These are phyloP conservation scores for Hapalemur alaotrensis DNA, from an alignment of 2,797 vertebrate species.

Conservation along the genomic window DNA sequence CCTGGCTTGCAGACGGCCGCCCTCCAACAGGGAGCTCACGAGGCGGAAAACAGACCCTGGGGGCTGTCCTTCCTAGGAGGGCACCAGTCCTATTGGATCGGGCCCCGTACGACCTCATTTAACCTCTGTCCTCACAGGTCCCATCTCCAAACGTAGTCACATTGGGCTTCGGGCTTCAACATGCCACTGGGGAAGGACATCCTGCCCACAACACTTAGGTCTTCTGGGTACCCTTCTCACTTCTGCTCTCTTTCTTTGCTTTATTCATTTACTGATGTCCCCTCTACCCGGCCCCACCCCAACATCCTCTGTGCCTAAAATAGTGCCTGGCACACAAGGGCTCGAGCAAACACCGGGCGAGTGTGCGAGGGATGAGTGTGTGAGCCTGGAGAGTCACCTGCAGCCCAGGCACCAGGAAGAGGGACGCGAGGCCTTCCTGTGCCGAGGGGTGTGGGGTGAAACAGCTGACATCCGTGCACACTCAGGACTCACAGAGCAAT, in stretches of 20 bases:
- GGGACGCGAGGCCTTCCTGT: neutral
- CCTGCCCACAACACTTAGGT: too few relatives aligned
- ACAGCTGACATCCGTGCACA: accelerated
- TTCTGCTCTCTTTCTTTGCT: neutral
- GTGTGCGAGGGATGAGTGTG: accelerated
- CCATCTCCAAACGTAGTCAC: neutral
- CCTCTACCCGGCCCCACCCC: neutral
- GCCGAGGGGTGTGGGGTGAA: neutral
- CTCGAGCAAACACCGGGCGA: too few relatives aligned
- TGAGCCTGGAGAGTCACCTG: accelerated
- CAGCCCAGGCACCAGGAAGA: too few relatives aligned
- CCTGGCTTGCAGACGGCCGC: neutral
- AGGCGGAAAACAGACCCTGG: accelerated
- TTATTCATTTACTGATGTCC: too few relatives aligned
- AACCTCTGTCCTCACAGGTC: neutral
- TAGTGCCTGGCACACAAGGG: neutral
- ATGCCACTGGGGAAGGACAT: neutral
- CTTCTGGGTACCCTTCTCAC: neutral
- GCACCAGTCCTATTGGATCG: neutral
- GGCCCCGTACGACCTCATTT: neutral
- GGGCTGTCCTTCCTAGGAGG: neutral
- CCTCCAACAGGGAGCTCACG: neutral
- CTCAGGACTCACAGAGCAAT: neutral
- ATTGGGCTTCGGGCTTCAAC: neutral
- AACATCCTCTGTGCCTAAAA: neutral